Evolutionary conservation across 2,113 vertebrate species (phyloP).

Genomic region (Menidia beryllina): DNA sequence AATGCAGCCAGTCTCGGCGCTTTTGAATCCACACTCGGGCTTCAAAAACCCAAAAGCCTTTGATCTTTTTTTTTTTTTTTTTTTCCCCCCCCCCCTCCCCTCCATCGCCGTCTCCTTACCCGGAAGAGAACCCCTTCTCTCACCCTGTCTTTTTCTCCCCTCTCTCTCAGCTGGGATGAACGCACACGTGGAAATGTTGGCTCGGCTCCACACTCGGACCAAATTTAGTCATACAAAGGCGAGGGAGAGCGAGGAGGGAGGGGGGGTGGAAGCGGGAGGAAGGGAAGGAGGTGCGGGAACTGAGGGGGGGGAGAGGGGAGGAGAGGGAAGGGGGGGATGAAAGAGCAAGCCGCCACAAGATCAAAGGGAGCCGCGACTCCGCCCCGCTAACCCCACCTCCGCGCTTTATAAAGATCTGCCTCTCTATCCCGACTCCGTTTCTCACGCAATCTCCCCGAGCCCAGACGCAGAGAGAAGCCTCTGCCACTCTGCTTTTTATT

Average conservation of each 20-base stretch:
- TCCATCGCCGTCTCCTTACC: conserved; percentile 89
- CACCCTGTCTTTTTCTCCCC: conserved; percentile 64
- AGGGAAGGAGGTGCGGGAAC: conserved; percentile 63
- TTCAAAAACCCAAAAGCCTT: conserved; percentile 94
- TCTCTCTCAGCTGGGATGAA: conserved; percentile 93
- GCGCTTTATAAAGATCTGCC: conserved; percentile 86
- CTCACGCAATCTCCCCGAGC: conserved; percentile 80
- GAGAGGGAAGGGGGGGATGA: conserved; percentile 81
- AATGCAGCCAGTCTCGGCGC: conserved; percentile 87
- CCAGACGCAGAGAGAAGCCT: conserved; percentile 51
- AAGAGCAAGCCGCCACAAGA: conserved; percentile 93
- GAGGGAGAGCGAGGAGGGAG: conserved; percentile 69
- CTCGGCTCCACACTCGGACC: conserved; percentile 90
- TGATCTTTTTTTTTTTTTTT: conserved; percentile 84
- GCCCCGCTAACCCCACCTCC: conserved; percentile 87
- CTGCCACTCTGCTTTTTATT: conserved; percentile 32
- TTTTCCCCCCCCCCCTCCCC: conserved; percentile 8
- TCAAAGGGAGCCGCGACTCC: conserved; percentile 91
- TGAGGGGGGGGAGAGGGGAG: conserved; percentile 29
- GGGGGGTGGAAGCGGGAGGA: conserved; percentile 3
- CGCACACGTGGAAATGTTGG: conserved; percentile 97
- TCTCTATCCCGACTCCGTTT: conserved; percentile 77
- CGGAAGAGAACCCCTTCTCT: conserved; percentile 92
- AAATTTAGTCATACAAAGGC: conserved; percentile 99
- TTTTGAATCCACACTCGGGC: conserved; percentile 88